These are phyloP conservation scores for Bombus confusus DNA, from an alignment of 1,140 invertebrate genomes.

Conservation along the genomic window DNA sequence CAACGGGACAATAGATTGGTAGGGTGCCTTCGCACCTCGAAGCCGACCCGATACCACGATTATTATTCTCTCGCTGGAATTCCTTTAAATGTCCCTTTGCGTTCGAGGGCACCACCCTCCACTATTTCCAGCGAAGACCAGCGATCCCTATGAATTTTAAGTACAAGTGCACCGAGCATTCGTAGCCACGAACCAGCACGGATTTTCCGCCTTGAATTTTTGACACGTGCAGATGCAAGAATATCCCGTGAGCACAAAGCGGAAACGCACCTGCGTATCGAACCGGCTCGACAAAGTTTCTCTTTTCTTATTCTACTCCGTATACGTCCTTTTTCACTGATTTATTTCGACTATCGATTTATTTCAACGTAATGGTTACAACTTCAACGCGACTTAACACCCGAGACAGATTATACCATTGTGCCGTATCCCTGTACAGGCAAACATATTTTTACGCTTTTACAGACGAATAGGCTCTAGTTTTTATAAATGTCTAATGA, in stretches of 20 bases:
- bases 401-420: neutral
- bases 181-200: neutral
- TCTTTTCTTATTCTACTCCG: neutral
- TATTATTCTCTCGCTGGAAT: conserved; percentile 46
- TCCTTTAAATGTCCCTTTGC: conserved; percentile 41
- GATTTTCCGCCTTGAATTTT: conserved; percentile 5
- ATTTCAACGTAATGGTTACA: neutral
- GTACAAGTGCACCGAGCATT: neutral
- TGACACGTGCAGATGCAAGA: conserved; percentile 6
- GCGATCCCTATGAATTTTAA: conserved; percentile 46
- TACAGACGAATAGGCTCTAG: no score
- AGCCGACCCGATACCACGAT: conserved; percentile 45
- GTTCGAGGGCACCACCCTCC: conserved; percentile 24
- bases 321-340: neutral
- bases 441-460: no score
- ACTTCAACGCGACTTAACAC: neutral
- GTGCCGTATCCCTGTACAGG: neutral
- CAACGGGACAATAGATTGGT: conserved; percentile 66
- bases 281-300: neutral
- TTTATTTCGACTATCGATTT: neutral
- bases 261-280: conserved; percentile 24
- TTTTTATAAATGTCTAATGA: no score
- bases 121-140: conserved; percentile 6
- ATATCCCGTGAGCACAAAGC: neutral
- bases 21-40: conserved; percentile 64